A percentile compares a stretch with the other conserved stretches of the same genome.
These are phyloP conservation scores for Sebastes minor DNA, from an alignment of 2,797 vertebrate genomes.

Conservation along the genomic window DNA sequence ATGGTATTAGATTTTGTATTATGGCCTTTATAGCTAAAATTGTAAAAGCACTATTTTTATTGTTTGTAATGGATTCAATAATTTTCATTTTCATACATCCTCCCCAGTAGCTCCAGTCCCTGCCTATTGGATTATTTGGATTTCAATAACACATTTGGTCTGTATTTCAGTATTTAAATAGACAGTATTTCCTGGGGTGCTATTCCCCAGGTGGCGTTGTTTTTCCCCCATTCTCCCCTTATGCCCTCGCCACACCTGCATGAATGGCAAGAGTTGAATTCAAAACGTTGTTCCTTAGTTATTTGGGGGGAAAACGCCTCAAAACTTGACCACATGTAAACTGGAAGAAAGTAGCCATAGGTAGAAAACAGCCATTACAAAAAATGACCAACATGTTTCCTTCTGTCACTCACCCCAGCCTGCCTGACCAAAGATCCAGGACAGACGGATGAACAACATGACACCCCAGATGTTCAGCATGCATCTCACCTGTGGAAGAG, in stretches of 20 bases:
- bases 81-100: not conserved
- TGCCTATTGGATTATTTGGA: not conserved
- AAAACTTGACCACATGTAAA: not conserved
- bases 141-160: not conserved
- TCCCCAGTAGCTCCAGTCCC: not conserved
- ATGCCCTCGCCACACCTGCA: not conserved
- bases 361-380: not conserved
- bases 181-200: not conserved
- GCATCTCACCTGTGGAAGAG: constrained; percentile 89
- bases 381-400: not conserved
- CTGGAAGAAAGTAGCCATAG: not conserved
- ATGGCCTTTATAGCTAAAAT: not conserved
- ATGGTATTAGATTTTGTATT: not conserved
- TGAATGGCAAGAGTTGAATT: not conserved
- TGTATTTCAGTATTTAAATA: too few species aligned
- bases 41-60: not conserved
- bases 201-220: not conserved
- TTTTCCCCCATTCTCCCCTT: not conserved
- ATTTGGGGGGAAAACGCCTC: not conserved
- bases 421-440: constrained; percentile 98
- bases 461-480: constrained; percentile 99
- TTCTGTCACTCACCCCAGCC: constrained; percentile 89
- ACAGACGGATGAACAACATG: constrained; percentile 99
- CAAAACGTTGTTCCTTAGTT: not conserved
- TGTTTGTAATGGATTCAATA: not conserved